Conservation (phyloP, 23 tunicate species). For the Trididemnum nubilum region DNA sequence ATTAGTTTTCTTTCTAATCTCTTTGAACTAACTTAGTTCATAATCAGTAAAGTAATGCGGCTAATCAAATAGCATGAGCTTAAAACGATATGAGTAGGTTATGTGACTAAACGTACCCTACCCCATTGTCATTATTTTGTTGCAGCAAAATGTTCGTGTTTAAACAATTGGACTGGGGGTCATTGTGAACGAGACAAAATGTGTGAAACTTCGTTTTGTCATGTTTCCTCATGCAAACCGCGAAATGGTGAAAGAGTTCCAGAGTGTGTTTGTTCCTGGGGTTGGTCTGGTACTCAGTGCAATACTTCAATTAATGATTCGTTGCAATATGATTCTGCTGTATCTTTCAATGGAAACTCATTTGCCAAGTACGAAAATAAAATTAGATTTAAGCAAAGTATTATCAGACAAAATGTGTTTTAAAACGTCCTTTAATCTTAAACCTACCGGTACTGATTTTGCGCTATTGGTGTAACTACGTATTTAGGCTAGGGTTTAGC, state of each 20-base stretch:
- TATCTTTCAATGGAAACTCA: conserved; percentile 1
- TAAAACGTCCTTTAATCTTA: no score
- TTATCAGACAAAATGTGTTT: no score
- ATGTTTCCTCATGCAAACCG: background rate
- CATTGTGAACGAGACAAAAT: background rate
- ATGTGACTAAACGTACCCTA: no score
- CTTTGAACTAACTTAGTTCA: no score
- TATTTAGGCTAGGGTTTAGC: no score
- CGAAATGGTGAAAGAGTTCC: background rate
- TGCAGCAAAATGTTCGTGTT: background rate
- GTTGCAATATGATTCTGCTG: background rate
- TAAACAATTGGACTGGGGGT: background rate
- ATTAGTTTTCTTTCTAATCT: no score
- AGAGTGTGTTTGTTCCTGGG: conserved; percentile 16
- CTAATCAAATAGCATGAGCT: background rate
- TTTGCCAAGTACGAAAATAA: background rate
- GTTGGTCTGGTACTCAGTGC: conserved; percentile 10
- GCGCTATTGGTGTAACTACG: no score
- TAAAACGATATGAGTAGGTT: no score
- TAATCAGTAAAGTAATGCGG: background rate
- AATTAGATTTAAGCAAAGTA: background rate
- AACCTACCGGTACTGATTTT: no score
- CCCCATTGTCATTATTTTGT: no score
- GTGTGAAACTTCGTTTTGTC: background rate
- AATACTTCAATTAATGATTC: background rate